Conservation (phyloP, 2,113 vertebrate species). For the Neomonachus schauinslandi region DNA sequence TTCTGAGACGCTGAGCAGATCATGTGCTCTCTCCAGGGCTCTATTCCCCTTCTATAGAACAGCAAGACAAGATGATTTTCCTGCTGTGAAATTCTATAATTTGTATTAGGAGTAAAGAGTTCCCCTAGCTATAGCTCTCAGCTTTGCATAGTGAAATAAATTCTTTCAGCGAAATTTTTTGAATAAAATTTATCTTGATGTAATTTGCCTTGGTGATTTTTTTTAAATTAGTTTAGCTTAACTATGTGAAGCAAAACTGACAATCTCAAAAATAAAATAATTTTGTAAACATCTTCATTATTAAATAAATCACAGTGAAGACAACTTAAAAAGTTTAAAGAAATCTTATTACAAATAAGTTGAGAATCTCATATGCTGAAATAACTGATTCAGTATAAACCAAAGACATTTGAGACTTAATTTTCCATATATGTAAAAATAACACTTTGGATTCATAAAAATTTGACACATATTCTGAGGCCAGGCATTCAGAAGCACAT, state of each 20-base stretch:
- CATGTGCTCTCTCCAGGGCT: background rate
- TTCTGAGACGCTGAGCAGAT: background rate
- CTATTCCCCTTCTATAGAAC: background rate
- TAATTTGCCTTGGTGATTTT: background rate
- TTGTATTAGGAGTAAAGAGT: background rate
- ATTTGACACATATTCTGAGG: background rate
- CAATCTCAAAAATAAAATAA: background rate
- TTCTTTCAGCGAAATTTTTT: background rate
- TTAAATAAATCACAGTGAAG: background rate
- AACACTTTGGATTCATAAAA: background rate
- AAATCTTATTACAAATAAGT: background rate
- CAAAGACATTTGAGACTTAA: background rate
- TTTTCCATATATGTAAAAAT: background rate
- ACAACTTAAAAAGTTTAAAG: background rate
- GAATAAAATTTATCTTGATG: background rate
- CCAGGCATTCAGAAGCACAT: background rate
- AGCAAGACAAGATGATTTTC: background rate
- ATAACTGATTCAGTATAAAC: background rate
- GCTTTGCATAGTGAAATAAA: background rate
- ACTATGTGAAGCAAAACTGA: background rate
- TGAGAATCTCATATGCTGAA: background rate
- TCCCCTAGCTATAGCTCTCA: background rate
- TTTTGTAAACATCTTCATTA: background rate
- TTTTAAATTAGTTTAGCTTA: background rate
- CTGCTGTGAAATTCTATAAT: background rate